Evolutionary conservation across 1,140 invertebrate species (phyloP), one percentile per base, ranked within the genome.

Genomic region (Pseudoatta argentina): DNA sequence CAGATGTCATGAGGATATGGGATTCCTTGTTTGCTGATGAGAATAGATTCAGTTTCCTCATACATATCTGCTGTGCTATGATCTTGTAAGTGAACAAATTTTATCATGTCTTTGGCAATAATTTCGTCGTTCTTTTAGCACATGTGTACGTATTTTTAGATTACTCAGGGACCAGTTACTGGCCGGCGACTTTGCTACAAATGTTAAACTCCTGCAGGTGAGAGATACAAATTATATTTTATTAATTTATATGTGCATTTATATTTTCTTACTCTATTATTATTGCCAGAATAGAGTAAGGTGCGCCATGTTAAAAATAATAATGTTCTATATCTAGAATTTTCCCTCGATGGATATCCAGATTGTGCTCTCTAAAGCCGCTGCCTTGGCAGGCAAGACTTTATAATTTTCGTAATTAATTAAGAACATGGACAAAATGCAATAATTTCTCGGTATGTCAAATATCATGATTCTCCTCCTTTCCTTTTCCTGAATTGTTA

Each of bases 1-100:
- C 99, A 1, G 99, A 99, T 96, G 98, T 99, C 0, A 97, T 99
- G 91, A 96, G 98, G 89, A 97, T 99, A 90, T 99, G 99, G 99
- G 99, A 99, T 95, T 98, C 98, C 0, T 94, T 99, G 24, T 98
- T 99, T 95, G 97, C 98, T 0, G 98, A 99, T 95, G 95, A 97
- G 82, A 96, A 97, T 66, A 96, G 99, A 91, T 99, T 99, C 94
- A 96, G 97, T 91, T 99, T 99, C 92, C 96, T 99, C 0, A 98
- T 99, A 89, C 96, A 98, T 93, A 97, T 99, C 77, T 99, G 98
- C 94, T 99, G 98, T 96, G 98, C 98, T 88, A 99, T 99, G 98
- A 98, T 99, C 89, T 96, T 99, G 98, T 99, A 96, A 97, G 98
- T 97, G 24, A 59, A 83, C 2, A 71, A 18, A 92, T 86, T 7